Evolutionary conservation across 2,797 vertebrate genomes (phyloP).

Genomic region (Sebastes vulpes): DNA sequence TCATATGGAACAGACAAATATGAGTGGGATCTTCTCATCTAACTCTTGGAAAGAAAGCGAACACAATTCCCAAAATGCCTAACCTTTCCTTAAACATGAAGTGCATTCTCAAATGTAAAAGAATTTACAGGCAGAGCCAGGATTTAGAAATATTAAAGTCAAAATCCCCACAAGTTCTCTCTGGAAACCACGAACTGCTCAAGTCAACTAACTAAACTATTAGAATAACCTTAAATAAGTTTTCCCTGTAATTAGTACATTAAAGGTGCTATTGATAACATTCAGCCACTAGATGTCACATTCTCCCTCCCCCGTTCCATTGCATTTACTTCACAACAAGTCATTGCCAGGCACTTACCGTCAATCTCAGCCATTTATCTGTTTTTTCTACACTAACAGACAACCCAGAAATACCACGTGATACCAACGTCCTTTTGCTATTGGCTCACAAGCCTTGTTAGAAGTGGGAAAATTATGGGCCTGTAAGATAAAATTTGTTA

Average conservation of each 20-base stretch:
- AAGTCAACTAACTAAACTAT: background rate
- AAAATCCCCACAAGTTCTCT: background rate
- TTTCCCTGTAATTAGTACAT: background rate
- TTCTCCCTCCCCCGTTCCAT: too few relatives aligned
- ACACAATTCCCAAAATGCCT: background rate
- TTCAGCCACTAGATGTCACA: too few relatives aligned
- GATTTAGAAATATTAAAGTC: background rate
- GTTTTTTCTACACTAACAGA: too few relatives aligned
- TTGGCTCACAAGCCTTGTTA: background rate
- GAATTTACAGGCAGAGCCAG: background rate
- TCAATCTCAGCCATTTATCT: too few relatives aligned
- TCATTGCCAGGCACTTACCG: too few relatives aligned
- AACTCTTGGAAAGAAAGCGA: background rate
- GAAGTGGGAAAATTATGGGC: too few relatives aligned
- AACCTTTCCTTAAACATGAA: background rate
- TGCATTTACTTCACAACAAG: too few relatives aligned
- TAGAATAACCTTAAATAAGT: background rate
- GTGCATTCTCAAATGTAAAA: too few relatives aligned
- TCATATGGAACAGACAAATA: background rate
- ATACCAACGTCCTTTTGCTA: too few relatives aligned
- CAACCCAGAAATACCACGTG: too few relatives aligned
- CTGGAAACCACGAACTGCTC: background rate
- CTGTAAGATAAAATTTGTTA: too few relatives aligned
- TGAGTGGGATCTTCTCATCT: background rate
- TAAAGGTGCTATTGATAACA: too few relatives aligned